Percentiles rank a stretch among this genome's conserved stretches.
phyloP scores from a whole-genome alignment of 2,888 invertebrate species.

The Melikaiella ostensackeni region DNA sequence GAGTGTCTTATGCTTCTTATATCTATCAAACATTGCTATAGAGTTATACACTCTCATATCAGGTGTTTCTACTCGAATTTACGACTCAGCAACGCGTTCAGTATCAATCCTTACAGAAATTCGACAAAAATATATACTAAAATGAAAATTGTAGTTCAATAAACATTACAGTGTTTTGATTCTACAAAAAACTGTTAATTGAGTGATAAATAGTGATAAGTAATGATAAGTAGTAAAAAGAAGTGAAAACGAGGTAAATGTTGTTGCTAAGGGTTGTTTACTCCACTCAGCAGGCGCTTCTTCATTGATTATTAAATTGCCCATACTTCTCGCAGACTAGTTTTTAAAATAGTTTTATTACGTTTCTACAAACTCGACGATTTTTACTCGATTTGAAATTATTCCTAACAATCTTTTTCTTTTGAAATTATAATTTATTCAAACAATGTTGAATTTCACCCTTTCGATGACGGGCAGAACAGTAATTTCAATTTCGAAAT shows the following conservation, averaged over 20 bases:
- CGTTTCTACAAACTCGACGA: background rate
- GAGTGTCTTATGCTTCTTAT: slow-evolving; percentile 11
- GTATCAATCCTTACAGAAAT: background rate
- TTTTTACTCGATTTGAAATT: background rate
- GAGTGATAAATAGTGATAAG: background rate
- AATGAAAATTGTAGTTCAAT: background rate
- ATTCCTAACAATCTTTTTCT: background rate
- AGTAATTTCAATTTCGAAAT: background rate
- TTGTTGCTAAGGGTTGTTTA: slow-evolving; percentile 39
- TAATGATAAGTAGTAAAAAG: background rate
- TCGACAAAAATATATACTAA: background rate
- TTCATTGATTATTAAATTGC: slow-evolving; percentile 54
- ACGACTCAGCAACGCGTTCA: background rate
- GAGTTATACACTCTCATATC: background rate
- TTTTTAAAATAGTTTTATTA: background rate
- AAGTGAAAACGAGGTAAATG: slow-evolving; percentile 22
- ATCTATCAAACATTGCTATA: slow-evolving; percentile 12
- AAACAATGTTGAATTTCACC: no score
- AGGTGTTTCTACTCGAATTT: background rate
- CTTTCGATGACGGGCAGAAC: background rate
- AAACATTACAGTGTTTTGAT: background rate
- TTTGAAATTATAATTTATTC: background rate
- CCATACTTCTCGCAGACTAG: slow-evolving; percentile 9
- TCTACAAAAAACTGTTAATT: background rate
- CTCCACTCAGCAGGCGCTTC: slow-evolving; percentile 14